Percentiles rank a stretch among this genome's conserved stretches.
phyloP scores from a whole-genome alignment of 2,113 vertebrate species.

The Percina caprodes region DNA sequence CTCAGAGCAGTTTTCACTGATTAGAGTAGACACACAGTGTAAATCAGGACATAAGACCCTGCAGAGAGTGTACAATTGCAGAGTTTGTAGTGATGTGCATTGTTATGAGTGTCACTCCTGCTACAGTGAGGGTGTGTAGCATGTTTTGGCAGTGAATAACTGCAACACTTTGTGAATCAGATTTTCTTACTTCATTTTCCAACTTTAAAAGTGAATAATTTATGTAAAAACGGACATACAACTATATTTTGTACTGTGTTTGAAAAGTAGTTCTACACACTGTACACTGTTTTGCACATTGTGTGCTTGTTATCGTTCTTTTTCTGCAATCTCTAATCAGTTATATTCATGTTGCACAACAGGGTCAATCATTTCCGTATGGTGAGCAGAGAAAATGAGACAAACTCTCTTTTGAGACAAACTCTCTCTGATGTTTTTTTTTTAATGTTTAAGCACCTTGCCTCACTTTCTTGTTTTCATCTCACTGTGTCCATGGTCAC shows the following conservation, averaged over 20 bases:
- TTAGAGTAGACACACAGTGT: slow-evolving; percentile 44
- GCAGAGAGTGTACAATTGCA: slow-evolving; percentile 25
- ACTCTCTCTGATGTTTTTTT: slow-evolving; percentile 53
- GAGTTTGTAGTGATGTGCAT: slow-evolving; percentile 17
- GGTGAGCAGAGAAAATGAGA: neutral
- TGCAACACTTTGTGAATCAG: neutral
- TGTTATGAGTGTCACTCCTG: slow-evolving; percentile 32
- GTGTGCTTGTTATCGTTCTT: slow-evolving; percentile 49
- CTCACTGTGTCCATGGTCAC: slow-evolving; percentile 49
- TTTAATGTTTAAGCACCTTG: slow-evolving; percentile 18
- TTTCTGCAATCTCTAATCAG: slow-evolving; percentile 21
- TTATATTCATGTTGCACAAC: slow-evolving; percentile 57
- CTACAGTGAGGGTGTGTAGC: slow-evolving; percentile 37
- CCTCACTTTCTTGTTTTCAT: slow-evolving; percentile 68
- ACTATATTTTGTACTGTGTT: neutral
- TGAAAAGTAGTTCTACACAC: slow-evolving; percentile 15
- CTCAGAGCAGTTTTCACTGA: slow-evolving; percentile 36
- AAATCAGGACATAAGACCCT: slow-evolving; percentile 47
- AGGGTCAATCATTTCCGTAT: slow-evolving; percentile 33
- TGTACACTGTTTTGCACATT: slow-evolving; percentile 46
- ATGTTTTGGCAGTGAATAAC: slow-evolving; percentile 53
- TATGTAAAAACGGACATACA: neutral
- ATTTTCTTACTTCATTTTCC: neutral
- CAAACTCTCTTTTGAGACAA: slow-evolving; percentile 20
- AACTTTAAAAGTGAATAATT: neutral